Base-by-base conservation (phyloP, 2,113 vertebrate species). In the Thamnophis sirtalis region DNA sequence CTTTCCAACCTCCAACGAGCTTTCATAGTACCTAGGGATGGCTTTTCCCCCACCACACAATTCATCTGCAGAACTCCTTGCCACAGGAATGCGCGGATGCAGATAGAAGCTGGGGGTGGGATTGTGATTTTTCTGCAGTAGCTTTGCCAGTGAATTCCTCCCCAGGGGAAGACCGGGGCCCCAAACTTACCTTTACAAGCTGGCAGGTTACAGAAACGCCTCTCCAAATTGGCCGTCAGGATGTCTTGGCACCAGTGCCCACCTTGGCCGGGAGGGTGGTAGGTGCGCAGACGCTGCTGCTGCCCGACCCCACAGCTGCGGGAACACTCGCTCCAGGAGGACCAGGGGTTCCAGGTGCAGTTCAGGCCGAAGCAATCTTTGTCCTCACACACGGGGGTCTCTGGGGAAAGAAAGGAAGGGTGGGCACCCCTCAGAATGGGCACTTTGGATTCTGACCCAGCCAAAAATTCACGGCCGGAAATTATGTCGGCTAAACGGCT, bases 341-440 rank as follows among this genome's bases (percentile, higher is more conserved):
- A 97, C 98, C 98, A 99, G 9, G 96, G 87, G 0, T 96, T 98
- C 98, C 99, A 99, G 0, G 97, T 97, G 63, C 98, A 99, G 97
- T 99, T 98, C 89, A 95, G 95, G 0, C 50, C 60, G 0, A 38
- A 89, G 11, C 98, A 99, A 38, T 92, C 96, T 0, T 96, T 90
- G 0, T 96, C 96, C 0, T 88, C 51, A 91, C 98, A 99, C 2
- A 86, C 85, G 0, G 92, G 96, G 33, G 63, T 94, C 38, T 94
- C 97, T 95, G 24, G 58, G 2, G 58, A 33, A 73, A 33, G 73
- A 73, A 19, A 33, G 1, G 2, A 28, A 1, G 0, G 38, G n/a
- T 38, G 68, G 68, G 68, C 68, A 38, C 2, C 5, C 26, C 26
- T 28, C 3, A 8, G 58, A 63, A 9, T 9, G 58, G 9, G 49